phyloP scores from a whole-genome alignment of 2,888 invertebrate genomes.

The Meteorus colon region DNA sequence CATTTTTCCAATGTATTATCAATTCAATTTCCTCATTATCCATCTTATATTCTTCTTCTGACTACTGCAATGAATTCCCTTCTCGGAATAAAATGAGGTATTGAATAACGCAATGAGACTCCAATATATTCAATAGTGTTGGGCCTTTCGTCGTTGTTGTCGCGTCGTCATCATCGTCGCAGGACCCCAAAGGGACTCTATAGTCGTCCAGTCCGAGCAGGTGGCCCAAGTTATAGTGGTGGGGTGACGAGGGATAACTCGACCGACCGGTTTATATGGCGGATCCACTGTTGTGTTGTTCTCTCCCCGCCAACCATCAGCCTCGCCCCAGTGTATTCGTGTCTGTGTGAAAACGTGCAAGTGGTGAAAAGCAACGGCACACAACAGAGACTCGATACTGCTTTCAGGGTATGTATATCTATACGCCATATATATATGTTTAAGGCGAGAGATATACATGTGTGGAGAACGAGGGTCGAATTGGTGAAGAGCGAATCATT shows the following conservation, averaged over 20 bases:
- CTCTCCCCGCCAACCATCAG: conserved; percentile 35
- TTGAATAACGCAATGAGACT: conserved; percentile 52
- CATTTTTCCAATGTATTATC: too few species aligned
- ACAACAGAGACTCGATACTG: neutral
- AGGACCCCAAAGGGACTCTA: conserved; percentile 52
- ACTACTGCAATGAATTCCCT: neutral
- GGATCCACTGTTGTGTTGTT: conserved; percentile 61
- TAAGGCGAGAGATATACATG: conserved; percentile 49
- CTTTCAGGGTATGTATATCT: neutral
- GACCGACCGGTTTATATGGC: conserved; percentile 72
- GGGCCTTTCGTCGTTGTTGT: conserved; percentile 45
- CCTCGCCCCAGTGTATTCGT: neutral
- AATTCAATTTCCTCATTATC: too few species aligned
- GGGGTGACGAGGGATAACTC: conserved; percentile 64
- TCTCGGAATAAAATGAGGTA: neutral
- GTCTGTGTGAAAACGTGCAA: neutral
- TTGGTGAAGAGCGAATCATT: conserved; percentile 37
- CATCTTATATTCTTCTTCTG: too few species aligned
- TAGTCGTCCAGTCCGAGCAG: conserved; percentile 64
- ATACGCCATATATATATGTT: neutral
- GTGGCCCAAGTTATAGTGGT: conserved; percentile 62
- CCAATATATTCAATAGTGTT: conserved; percentile 70
- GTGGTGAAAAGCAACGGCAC: conserved; percentile 8
- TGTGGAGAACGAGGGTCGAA: conserved; percentile 39
- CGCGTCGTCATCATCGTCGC: conserved; percentile 45